These are phyloP conservation scores for Anhinga rufa DNA, from an alignment of 2,113 vertebrate species.

Conservation along the genomic window DNA sequence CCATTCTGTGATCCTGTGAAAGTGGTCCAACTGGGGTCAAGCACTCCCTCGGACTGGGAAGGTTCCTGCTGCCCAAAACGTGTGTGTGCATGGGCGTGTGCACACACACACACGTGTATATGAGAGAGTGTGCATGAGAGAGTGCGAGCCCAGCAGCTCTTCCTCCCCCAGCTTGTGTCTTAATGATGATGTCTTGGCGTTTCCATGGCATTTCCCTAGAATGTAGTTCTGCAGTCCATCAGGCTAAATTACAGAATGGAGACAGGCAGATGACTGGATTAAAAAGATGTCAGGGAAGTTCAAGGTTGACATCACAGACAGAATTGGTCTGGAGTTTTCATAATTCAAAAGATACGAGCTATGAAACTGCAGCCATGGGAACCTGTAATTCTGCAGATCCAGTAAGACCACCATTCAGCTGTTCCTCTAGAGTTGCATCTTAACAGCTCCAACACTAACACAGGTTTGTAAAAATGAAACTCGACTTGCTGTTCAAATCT, in stretches of 20 bases:
- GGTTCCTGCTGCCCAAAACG: background rate
- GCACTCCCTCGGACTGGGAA: background rate
- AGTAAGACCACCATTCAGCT: slow-evolving; percentile 1
- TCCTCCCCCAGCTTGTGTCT: background rate
- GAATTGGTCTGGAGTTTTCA: slow-evolving; percentile 23
- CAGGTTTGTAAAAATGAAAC: background rate
- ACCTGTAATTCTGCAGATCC: background rate
- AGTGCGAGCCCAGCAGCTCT: background rate
- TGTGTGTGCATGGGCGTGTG: no score
- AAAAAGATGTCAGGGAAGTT: slow-evolving; percentile 59
- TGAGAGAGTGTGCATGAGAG: background rate
- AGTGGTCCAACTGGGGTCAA: background rate
- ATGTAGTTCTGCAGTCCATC: slow-evolving; percentile 50
- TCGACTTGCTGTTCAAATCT: background rate
- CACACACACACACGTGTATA: background rate
- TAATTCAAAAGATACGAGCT: slow-evolving; percentile 39
- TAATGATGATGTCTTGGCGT: slow-evolving; percentile 46
- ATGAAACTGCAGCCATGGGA: slow-evolving; percentile 43
- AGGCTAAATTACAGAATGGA: slow-evolving; percentile 32
- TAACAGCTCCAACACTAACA: background rate
- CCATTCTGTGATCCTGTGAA: no score
- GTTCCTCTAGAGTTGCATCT: background rate
- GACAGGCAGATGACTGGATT: slow-evolving; percentile 58
- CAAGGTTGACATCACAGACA: slow-evolving; percentile 51
- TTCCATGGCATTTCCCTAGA: slow-evolving; percentile 57